Base-by-base conservation (phyloP, 2,113 vertebrate genomes). In the Lampris megalopsis region DNA sequence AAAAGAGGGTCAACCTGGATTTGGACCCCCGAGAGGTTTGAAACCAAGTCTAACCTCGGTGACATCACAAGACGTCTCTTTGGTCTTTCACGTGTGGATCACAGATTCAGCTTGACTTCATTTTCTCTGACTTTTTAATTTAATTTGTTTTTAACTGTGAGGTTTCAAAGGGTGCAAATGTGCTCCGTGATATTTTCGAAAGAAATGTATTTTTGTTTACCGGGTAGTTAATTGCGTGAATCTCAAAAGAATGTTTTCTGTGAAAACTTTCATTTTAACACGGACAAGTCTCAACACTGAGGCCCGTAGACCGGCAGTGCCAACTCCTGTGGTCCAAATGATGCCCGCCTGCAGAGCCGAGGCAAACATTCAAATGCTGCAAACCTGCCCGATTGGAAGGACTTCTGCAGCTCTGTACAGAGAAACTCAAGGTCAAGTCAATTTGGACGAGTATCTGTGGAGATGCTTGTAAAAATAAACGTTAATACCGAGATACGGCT, bases 1-100 rank as follows among this genome's bases (percentile, higher is more conserved):
- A 90, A 91, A 80, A 90, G 78, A 90, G 91, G 91, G 90, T 91
- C 91, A 92, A 91, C 89, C 89, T 88, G 87, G 77, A 90, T 91
- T 91, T 79, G 58, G 84, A 80, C 77, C 88, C 89, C 85, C 90
- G 37, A 56, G 45, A 88, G 64, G 63, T 54, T 73, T 71, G 63
- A 73, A 78, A 85, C 70, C 78, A 76, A 83, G 89, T 85, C 79
- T n/a, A 5, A 54, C n/a, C 11, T 54, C 52, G 2, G 52, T 54
- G n/a, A 54, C n/a, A 54, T 4, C 13, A 54, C 52, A 35, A 78
- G 71, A 85, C 73, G 85, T 79, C 8, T 35, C 85, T 90, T 84
- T 90, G 89, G 90, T 89, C 88, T 91, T 90, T 90, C 88, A 88
- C 91, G 89, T 91, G 81, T 79, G 82, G 90, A 87, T 88, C 86